phyloP scores from a whole-genome alignment of 2,797 vertebrate species.

The Phylloscopus collybita region DNA sequence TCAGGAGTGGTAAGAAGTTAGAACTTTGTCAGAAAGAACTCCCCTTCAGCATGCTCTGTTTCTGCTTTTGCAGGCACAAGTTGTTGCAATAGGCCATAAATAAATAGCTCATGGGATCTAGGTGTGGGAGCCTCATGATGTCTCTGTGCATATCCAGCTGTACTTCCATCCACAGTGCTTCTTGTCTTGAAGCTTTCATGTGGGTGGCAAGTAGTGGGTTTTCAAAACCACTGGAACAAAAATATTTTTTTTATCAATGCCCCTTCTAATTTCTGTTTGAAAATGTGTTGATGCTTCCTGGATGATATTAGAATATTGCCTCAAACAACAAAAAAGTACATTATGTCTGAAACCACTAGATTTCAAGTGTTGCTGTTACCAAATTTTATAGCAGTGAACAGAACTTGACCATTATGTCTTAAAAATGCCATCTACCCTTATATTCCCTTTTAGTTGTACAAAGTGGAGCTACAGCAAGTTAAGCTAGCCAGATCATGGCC shows the following conservation, averaged over 20 bases:
- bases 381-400: neutral
- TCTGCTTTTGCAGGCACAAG: neutral
- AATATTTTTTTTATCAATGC: neutral
- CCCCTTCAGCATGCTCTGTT: neutral
- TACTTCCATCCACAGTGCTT: neutral
- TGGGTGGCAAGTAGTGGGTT: neutral
- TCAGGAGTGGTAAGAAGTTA: neutral
- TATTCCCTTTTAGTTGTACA: neutral
- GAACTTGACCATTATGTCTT: neutral
- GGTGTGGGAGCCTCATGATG: neutral
- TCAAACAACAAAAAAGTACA: neutral
- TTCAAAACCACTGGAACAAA: neutral
- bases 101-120: neutral
- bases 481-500: neutral
- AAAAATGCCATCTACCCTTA: neutral
- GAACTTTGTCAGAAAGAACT: neutral
- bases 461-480: neutral
- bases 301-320: neutral
- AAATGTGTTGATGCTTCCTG: neutral
- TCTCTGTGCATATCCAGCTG: neutral
- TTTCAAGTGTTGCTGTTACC: neutral
- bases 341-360: neutral
- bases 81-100: neutral
- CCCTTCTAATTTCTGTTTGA: neutral
- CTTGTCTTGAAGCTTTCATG: neutral